Evolutionary conservation across 2,888 invertebrate species (phyloP).

Genomic region (Chrysina gloriosa): DNA sequence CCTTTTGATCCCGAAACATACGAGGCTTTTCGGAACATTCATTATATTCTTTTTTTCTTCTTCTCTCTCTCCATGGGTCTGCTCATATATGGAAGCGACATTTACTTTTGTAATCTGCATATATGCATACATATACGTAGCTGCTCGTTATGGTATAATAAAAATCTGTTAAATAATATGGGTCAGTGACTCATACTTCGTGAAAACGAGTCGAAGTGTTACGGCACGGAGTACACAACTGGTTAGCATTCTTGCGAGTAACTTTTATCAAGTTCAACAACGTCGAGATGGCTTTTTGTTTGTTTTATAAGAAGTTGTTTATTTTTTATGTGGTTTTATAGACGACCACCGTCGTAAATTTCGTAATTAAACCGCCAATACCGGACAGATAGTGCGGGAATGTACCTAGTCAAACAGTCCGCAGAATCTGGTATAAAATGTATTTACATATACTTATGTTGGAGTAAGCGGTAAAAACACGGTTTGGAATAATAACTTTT

Average conservation of each 20-base stretch:
- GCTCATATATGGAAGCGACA: constrained; percentile 28
- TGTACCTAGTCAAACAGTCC: no score
- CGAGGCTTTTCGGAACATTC: background rate
- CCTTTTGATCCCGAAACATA: background rate
- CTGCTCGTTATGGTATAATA: constrained; percentile 22
- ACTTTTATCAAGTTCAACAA: background rate
- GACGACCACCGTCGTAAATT: no score
- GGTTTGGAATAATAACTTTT: no score
- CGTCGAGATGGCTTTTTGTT: no score
- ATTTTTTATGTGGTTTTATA: no score
- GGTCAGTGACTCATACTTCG: constrained; percentile 19
- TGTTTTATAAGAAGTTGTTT: background rate
- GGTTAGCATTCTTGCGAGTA: background rate
- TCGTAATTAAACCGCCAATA: no score
- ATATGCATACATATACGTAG: constrained; percentile 12
- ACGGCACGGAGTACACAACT: constrained; percentile 12
- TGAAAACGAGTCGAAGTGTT: constrained; percentile 4
- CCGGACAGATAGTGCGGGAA: no score
- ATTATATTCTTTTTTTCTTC: constrained; percentile 15
- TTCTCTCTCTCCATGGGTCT: background rate
- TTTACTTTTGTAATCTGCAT: constrained; percentile 32
- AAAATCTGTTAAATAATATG: constrained; percentile 28
- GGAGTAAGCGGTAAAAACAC: no score
- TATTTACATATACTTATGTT: no score
- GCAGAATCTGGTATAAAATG: no score